Base-by-base conservation (phyloP, 2,113 vertebrate species). In the Dasypus novemcinctus region DNA sequence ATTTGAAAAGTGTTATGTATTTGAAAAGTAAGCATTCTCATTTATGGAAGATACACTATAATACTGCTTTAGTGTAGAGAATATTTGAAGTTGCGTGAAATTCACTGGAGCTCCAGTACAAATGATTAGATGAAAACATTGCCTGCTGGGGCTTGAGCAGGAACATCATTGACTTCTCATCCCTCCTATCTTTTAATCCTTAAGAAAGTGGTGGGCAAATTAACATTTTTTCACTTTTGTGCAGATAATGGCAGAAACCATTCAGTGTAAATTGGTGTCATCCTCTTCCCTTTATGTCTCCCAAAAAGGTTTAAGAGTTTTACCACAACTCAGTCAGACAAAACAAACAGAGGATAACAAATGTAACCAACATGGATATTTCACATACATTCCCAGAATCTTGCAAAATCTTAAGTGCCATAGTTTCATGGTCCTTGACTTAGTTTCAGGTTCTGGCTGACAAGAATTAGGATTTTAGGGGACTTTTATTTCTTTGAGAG, bases 11-110 rank as follows among this genome's bases (percentile, higher is more conserved):
- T 95, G 68, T 97, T 95, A 94, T 95, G 83, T 96, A 95, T 97
- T 95, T 95, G 94, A 97, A 97, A 98, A 97, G 93, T 98, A 98
- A 97, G 97, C 97, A 69, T 94, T 90, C 85, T 98, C 95, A 93
- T 97, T 97, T 97, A 72, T 95, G 96, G 97, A 95, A 97, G 94
- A 87, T 96, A 96, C 95, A 97, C 76, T 87, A 94, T 96, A 97
- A 94, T 59, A 97, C 94, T 64, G 71, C 91, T 98, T 97, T 97
- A 96, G 97, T 97, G 97, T 87, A 52, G 82, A 94, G 90, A 97
- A 95, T 91, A 87, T 97, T 72, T 97, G 81, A 96, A 97, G 89
- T 97, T 92, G 87, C 91, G 94, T 92, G 69, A 97, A 98, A 97
- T 74, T 96, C 93, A 95, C 95, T n/a, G n/a, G n/a, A n/a, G n/a